phyloP scores from a whole-genome alignment of 2,888 invertebrate species.

The Caenorhabditis drosophilae region DNA sequence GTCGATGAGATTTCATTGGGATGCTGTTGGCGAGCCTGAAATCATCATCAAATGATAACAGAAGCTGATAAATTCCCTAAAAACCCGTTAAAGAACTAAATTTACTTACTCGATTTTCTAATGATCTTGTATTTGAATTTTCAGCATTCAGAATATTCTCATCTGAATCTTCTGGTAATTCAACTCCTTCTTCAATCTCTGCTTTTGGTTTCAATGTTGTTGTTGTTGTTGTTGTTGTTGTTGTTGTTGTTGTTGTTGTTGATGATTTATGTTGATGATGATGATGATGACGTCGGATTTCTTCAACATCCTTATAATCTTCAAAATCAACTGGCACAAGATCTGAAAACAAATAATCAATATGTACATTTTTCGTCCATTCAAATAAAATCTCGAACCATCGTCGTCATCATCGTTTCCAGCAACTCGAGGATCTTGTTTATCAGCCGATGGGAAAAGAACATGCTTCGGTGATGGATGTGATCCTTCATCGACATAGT shows the following conservation, averaged over 20 bases:
- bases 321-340: constrained; percentile 53
- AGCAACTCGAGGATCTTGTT: constrained; percentile 43
- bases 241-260: constrained; percentile 8
- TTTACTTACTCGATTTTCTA: too few species aligned
- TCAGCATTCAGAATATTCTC: constrained; percentile 4
- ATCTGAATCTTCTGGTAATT: constrained; percentile 14
- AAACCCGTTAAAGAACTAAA: too few species aligned
- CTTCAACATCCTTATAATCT: constrained; percentile 48
- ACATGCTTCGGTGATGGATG: constrained; percentile 41
- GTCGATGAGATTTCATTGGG: constrained; percentile 32
- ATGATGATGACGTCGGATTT: constrained; percentile 9
- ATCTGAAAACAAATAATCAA: constrained; percentile 51
- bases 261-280: neutral
- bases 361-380: too few species aligned
- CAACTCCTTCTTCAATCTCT: constrained; percentile 16
- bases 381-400: neutral
- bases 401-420: constrained; percentile 45
- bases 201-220: too few species aligned
- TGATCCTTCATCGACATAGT: constrained; percentile 39
- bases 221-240: too few species aligned
- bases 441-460: constrained; percentile 50
- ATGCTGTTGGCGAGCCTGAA: too few species aligned
- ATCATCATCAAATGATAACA: too few species aligned
- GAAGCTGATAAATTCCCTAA: too few species aligned
- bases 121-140: too few species aligned